A percentile compares a stretch with the other conserved stretches of the same genome.
Conservation (phyloP, 2,797 vertebrate species). For the Glossophaga mutica region DNA sequence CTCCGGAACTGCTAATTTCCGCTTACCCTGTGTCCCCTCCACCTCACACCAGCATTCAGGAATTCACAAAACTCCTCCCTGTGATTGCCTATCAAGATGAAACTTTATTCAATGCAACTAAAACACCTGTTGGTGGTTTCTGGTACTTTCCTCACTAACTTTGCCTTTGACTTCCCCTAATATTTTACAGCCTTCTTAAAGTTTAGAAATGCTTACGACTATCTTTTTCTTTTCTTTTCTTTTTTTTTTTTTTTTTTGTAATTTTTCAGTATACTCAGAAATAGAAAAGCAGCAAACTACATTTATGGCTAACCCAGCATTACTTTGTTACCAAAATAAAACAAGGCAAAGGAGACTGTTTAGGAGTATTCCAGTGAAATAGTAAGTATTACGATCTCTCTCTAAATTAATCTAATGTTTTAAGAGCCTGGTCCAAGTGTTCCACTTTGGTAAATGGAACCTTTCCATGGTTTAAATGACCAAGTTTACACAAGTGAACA, state of each 20-base stretch:
- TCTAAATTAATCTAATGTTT: neutral
- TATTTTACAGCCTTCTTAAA: neutral
- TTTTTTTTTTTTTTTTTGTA: neutral
- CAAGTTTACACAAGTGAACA: neutral
- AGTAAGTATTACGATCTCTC: neutral
- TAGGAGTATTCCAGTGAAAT: constrained; percentile 12
- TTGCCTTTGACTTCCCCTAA: constrained; percentile 6
- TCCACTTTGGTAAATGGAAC: neutral
- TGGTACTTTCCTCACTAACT: constrained; percentile 53
- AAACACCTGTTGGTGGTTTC: constrained; percentile 49
- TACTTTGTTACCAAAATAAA: constrained; percentile 56
- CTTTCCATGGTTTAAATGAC: neutral
- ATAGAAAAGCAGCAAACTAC: constrained; percentile 18
- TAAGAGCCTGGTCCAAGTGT: neutral
- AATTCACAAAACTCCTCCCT: constrained; percentile 39
- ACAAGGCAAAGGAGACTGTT: constrained; percentile 12
- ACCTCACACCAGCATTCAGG: neutral
- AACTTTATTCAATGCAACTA: neutral
- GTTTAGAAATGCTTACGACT: neutral
- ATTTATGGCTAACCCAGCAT: constrained; percentile 20
- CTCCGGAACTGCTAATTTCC: constrained; percentile 48
- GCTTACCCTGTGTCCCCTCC: neutral
- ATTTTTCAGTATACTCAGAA: constrained; percentile 25
- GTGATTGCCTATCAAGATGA: neutral
- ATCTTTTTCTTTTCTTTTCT: neutral